Evolutionary conservation across 1,140 invertebrate genomes (phyloP).

Genomic region (Lordiphosa clarofinis): DNA sequence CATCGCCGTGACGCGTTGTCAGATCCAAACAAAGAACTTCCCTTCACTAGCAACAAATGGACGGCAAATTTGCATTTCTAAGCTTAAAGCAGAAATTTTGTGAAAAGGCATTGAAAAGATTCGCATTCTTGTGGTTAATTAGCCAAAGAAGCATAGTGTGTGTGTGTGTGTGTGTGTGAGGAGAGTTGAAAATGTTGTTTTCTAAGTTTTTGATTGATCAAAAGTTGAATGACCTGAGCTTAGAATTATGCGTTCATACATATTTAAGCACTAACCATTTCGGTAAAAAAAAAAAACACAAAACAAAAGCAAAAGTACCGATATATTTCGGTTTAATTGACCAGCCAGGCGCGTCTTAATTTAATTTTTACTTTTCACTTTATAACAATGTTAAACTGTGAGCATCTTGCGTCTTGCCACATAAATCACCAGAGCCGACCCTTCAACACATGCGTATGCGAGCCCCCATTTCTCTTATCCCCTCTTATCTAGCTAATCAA

Average conservation of each 20-base stretch:
- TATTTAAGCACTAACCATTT: conserved; percentile 1
- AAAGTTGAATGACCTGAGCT: conserved; percentile 57
- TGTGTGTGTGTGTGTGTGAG: too few relatives aligned
- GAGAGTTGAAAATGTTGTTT: conserved; percentile 13
- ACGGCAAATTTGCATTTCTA: conserved; percentile 63
- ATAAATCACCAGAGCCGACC: conserved; percentile 50
- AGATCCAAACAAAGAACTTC: conserved; percentile 63
- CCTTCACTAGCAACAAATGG: conserved; percentile 56
- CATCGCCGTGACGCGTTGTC: conserved; percentile 19
- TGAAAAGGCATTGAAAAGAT: conserved; percentile 43
- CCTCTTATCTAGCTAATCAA: conserved; percentile 26
- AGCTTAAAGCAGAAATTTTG: conserved; percentile 53
- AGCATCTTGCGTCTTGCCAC: conserved; percentile 23
- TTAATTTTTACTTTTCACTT: conserved; percentile 34
- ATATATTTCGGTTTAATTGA: conserved; percentile 67
- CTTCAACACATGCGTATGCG: conserved; percentile 37
- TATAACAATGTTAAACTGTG: conserved; percentile 44
- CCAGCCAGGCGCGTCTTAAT: conserved; percentile 40
- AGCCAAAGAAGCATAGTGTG: conserved; percentile 36
- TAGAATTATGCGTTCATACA: conserved; percentile 49
- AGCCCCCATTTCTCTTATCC: not conserved
- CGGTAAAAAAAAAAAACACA: not conserved
- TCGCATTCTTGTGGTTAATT: conserved; percentile 58
- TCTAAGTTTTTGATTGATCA: conserved; percentile 50
- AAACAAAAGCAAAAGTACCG: conserved; percentile 70